Conservation (phyloP, 2,113 vertebrate species). For the Dolichallabes microphthalmus region DNA sequence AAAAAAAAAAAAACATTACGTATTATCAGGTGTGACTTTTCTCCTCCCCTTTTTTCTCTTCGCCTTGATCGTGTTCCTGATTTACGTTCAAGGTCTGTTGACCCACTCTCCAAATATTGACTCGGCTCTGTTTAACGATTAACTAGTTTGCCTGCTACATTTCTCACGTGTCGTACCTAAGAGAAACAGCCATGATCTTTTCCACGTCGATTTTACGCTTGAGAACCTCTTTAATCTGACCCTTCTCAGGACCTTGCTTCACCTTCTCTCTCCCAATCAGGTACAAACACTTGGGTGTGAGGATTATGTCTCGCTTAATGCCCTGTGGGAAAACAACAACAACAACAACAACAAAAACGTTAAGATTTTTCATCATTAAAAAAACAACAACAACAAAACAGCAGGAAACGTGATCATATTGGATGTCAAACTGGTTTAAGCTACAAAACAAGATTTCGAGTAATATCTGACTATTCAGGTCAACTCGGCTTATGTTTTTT, state of each 20-base stretch:
- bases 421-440: background rate
- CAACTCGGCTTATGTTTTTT: too few relatives aligned
- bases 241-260: conserved; percentile 92
- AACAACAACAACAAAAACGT: background rate
- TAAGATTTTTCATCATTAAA: background rate
- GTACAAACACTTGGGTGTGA: conserved; percentile 91
- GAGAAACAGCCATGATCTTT: conserved; percentile 84
- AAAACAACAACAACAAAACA: background rate
- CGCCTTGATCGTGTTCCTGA: background rate
- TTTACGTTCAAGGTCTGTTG: conserved; percentile 3
- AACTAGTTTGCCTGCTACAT: background rate
- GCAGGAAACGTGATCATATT: background rate
- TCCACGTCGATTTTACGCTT: conserved; percentile 90
- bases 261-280: conserved; percentile 93
- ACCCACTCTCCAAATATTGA: conserved; percentile 5
- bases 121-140: conserved; percentile 16
- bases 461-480: background rate
- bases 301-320: conserved; percentile 90
- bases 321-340: conserved; percentile 66
- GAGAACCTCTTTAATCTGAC: conserved; percentile 89
- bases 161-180: conserved; percentile 77
- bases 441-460: background rate
- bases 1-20: background rate
- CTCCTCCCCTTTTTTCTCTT: background rate
- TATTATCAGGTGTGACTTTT: background rate